Evolutionary conservation across 2,888 invertebrate species (phyloP).

Genomic region (Agonopterix arenella): DNA sequence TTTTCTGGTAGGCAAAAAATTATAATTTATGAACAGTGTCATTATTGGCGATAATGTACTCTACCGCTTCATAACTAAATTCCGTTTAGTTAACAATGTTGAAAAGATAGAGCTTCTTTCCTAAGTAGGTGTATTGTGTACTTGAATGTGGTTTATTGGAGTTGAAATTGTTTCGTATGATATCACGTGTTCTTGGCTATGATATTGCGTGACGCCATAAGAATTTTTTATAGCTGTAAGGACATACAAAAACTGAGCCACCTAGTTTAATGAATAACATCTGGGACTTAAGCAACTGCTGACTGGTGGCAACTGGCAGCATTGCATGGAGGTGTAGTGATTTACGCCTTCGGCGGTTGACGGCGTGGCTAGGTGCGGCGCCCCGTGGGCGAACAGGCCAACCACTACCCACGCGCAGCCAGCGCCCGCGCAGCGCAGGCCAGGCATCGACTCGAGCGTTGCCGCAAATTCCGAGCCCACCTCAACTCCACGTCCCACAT

Average conservation of each 20-base stretch:
- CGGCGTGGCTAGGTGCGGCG: constrained; percentile 63
- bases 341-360: constrained; percentile 43
- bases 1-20: neutral
- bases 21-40: too few relatives aligned
- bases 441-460: constrained; percentile 21
- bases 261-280: neutral
- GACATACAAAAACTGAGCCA: neutral
- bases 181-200: too few relatives aligned
- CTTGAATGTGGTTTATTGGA: neutral
- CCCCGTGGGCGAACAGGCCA: constrained; percentile 59
- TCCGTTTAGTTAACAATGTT: neutral
- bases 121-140: neutral
- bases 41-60: too few relatives aligned
- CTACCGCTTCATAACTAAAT: neutral
- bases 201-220: too few relatives aligned
- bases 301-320: constrained; percentile 22
- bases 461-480: constrained; percentile 65
- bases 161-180: too few relatives aligned
- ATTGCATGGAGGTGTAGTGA: constrained; percentile 33
- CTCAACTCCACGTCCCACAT: constrained; percentile 31
- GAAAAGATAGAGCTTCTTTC: neutral
- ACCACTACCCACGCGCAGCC: constrained; percentile 46
- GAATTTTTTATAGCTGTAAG: neutral
- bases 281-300: constrained; percentile 6
- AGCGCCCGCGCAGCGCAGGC: constrained; percentile 17